Conservation (phyloP, 1,140 invertebrate genomes). For the Cheumatopsyche charites region DNA sequence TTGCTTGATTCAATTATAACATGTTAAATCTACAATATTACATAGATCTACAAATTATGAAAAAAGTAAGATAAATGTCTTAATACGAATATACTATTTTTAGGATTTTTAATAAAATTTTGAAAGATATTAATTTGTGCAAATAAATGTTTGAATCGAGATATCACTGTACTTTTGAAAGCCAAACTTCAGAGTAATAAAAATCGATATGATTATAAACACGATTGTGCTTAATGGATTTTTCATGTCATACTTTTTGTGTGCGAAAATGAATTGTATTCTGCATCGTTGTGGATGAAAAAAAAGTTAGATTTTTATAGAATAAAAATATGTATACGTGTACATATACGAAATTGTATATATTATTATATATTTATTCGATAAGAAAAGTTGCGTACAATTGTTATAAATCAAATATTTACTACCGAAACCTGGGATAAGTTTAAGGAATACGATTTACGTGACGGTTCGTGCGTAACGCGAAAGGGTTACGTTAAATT, state of each 20-base stretch:
- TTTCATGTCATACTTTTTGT: background rate
- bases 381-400: background rate
- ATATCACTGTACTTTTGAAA: no score
- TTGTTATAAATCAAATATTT: constrained; percentile 25
- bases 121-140: no score
- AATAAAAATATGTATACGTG: background rate
- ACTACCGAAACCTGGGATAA: constrained; percentile 16
- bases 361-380: no score
- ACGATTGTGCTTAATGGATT: background rate
- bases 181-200: no score
- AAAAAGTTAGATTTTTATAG: no score
- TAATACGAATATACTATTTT: no score
- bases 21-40: no score
- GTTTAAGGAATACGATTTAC: constrained; percentile 12
- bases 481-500: background rate
- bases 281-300: background rate
- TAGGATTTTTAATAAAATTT: no score
- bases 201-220: background rate
- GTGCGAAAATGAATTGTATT: background rate
- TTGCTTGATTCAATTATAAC: no score
- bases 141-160: no score
- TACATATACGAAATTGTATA: background rate
- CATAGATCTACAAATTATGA: no score
- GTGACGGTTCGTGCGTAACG: background rate
- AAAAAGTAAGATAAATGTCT: no score